Evolutionary conservation across 2,797 vertebrate genomes (phyloP).

Genomic region (Gephyroberyx darwinii): DNA sequence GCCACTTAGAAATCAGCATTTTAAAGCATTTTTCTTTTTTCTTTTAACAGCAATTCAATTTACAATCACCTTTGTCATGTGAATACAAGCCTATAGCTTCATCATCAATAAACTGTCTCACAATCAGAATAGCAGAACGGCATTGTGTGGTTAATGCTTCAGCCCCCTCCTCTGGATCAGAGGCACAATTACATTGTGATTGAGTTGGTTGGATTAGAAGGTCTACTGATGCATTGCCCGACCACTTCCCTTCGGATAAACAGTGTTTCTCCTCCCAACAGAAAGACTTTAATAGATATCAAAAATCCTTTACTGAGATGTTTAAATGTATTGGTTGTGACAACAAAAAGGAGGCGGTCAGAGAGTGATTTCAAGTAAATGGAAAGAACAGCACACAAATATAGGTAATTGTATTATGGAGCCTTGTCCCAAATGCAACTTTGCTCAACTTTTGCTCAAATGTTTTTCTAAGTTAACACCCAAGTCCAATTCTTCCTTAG

Average conservation of each 20-base stretch:
- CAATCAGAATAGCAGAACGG: conserved; percentile 59
- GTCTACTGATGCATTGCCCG: conserved; percentile 52
- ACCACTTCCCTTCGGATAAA: conserved; percentile 59
- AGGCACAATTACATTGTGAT: conserved; percentile 78
- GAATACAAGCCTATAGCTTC: conserved; percentile 27
- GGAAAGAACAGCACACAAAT: conserved; percentile 46
- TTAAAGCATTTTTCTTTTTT: conserved; percentile 26
- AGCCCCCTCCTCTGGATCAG: conserved; percentile 83
- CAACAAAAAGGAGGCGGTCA: conserved; percentile 48
- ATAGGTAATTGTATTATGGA: conserved; percentile 50
- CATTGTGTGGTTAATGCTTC: conserved; percentile 75
- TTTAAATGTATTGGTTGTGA: conserved; percentile 63
- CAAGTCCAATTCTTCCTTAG: conserved; percentile 34
- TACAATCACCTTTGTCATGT: conserved; percentile 36
- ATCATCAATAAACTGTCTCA: conserved; percentile 48
- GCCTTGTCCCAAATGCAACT: conserved; percentile 37
- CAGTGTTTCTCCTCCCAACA: conserved; percentile 39
- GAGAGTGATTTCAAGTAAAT: conserved; percentile 54
- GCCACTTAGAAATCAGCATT: conserved; percentile 40
- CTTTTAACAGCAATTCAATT: conserved; percentile 50
- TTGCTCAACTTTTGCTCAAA: conserved; percentile 41
- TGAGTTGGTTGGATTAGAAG: conserved; percentile 64
- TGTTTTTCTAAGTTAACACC: conserved; percentile 34
- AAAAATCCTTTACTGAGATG: conserved; percentile 46
- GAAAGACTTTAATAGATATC: conserved; percentile 63